Evolutionary conservation across 2,113 vertebrate species (phyloP).

Genomic region (Trogon surrucura): DNA sequence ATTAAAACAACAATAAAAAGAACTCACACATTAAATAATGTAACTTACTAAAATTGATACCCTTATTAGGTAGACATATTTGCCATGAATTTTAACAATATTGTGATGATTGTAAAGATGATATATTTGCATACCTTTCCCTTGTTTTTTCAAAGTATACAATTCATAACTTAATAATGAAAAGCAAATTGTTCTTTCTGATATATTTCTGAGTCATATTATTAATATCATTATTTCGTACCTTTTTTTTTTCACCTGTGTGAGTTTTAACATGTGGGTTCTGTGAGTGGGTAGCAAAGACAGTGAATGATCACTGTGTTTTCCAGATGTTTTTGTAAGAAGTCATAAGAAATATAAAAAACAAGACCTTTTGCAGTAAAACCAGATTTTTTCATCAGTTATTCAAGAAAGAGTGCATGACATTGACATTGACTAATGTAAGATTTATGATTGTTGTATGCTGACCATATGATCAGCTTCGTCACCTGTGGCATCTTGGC

Average conservation of each 20-base stretch:
- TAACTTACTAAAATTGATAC: not conserved
- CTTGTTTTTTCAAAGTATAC: not conserved
- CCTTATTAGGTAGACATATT: not conserved
- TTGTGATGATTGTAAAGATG: not conserved
- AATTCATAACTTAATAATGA: not conserved
- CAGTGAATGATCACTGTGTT: not conserved
- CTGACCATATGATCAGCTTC: not conserved
- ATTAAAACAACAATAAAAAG: conserved; percentile 13
- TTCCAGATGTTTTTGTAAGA: not conserved
- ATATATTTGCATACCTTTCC: not conserved
- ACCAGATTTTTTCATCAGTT: not conserved
- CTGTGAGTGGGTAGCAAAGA: not conserved
- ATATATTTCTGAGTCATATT: not conserved
- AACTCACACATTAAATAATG: not conserved
- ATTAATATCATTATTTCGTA: not conserved
- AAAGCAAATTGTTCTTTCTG: not conserved
- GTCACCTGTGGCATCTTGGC: not conserved
- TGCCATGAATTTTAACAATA: not conserved
- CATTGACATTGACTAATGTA: not conserved
- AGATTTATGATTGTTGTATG: not conserved
- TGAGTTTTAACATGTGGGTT: not conserved
- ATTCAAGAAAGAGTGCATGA: not conserved
- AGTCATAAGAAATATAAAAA: not conserved
- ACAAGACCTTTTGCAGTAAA: not conserved
- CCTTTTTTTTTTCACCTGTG: not conserved